Conservation (phyloP, 2,797 vertebrate species). For the Podarcis siculus region DNA sequence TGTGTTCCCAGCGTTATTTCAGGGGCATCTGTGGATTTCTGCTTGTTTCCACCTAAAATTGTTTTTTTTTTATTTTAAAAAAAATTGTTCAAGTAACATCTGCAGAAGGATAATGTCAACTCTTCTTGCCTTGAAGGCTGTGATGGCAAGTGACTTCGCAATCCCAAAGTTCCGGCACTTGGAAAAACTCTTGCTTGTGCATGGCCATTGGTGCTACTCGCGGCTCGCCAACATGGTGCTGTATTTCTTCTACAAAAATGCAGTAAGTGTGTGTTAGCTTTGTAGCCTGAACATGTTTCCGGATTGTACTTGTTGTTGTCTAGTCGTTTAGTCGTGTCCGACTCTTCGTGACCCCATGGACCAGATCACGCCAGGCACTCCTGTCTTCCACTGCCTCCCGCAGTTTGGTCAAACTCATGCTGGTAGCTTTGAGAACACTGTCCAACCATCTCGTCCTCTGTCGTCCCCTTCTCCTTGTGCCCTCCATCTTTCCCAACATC, state of each 20-base stretch:
- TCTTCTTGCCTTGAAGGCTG: conserved; percentile 83
- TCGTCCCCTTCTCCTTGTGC: no score
- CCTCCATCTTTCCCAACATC: no score
- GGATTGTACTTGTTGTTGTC: conserved; percentile 54
- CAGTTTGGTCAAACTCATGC: no score
- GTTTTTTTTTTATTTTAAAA: neutral
- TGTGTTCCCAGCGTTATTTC: neutral
- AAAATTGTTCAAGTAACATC: neutral
- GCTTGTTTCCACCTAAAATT: neutral
- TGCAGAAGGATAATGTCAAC: neutral
- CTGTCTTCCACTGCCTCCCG: no score
- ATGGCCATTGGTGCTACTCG: conserved; percentile 98
- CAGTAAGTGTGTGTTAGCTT: conserved; percentile 74
- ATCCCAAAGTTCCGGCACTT: conserved; percentile 92
- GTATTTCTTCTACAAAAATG: conserved; percentile 99
- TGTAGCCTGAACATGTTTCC: conserved; percentile 43
- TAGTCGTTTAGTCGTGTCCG: no score
- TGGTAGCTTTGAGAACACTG: no score
- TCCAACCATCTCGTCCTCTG: no score
- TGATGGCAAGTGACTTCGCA: conserved; percentile 98
- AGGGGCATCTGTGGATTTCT: neutral
- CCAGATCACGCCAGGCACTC: no score
- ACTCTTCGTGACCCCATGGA: no score
- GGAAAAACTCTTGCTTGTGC: conserved; percentile 94
- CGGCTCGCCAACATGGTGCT: conserved; percentile 97